Evolutionary conservation across 2,797 vertebrate genomes (phyloP), one percentile per base, ranked within the genome.

Genomic region (Pseudotriccus pelzelni): DNA sequence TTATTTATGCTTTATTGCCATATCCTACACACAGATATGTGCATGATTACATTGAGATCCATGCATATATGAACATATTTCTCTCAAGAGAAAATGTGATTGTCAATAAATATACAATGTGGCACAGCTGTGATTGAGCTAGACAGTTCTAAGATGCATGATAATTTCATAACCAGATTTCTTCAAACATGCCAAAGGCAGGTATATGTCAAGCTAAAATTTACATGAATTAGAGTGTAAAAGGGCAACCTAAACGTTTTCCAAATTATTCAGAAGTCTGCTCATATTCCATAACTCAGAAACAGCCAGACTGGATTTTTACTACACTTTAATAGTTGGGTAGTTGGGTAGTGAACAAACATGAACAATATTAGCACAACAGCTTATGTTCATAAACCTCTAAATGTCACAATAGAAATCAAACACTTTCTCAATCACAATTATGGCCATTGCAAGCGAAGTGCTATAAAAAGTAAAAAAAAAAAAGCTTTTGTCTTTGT

Each of bases 171-270:
- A 84, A 88, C 3, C 25, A 90, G 28, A 43, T 88, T 91, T 91
- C 55, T 76, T 84, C n/a, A 74, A 79, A 79, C 43, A 25, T 76
- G 56, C 47, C 75, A 86, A 84, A 91, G 37, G 64, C 62, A 89
- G 50, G 24, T 89, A 43, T 72, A 73, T 86, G 69, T 82, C 73
- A 94, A 93, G 28, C 25, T 89, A 60, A 89, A 79, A 80, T 30
- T 59, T 91, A 60, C 2, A 4, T 39, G 34, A 83, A 60, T 59
- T 82, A 32, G 28, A 75, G 36, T 56, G 20, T 52, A 90, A 91
- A 92, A 92, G n/a, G 60, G 28, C 59, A 89, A 59, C 12, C 12
- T 64, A 81, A 95, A 87, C 25, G 80, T 90, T 93, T 96, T 96
- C 84, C 77, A 78, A 58, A 52, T 46, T 36, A 67, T 70, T 74